phyloP scores from a whole-genome alignment of 1,140 invertebrate genomes.

The Listronotus bonariensis region DNA sequence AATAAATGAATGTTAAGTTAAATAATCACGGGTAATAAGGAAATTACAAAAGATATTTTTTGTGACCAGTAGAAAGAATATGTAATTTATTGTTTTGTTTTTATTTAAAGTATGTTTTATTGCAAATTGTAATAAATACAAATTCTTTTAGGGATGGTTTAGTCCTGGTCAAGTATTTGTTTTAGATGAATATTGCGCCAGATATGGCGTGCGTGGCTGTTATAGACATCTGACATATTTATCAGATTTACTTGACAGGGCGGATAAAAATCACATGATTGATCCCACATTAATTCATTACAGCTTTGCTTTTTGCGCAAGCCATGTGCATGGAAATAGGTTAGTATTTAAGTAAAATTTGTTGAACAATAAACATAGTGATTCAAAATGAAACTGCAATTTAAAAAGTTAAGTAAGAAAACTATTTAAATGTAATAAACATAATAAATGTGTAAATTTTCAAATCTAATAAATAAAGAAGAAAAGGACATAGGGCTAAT shows the following conservation, averaged over 20 bases:
- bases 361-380: slow-evolving; percentile 25
- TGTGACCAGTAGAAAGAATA: no score
- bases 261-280: slow-evolving; percentile 93
- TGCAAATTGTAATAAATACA: no score
- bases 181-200: slow-evolving; percentile 97
- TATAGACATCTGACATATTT: slow-evolving; percentile 96
- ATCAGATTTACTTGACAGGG: slow-evolving; percentile 92
- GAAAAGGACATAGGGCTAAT: no score
- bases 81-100: no score
- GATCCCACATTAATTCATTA: slow-evolving; percentile 98
- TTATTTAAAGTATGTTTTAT: no score
- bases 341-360: slow-evolving; percentile 60
- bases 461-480: no score
- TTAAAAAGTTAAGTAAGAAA: no score
- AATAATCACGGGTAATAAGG: no score
- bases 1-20: no score
- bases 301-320: slow-evolving; percentile 98
- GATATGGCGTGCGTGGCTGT: slow-evolving; percentile 95
- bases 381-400: not conserved
- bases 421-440: no score
- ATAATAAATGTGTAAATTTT: no score
- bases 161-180: slow-evolving; percentile 98
- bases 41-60: no score
- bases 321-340: slow-evolving; percentile 97
- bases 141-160: slow-evolving; percentile 88